Percentiles rank a stretch among this genome's conserved stretches.
Evolutionary conservation across 1,140 invertebrate species (phyloP).

Genomic region (Papilio polytes): DNA sequence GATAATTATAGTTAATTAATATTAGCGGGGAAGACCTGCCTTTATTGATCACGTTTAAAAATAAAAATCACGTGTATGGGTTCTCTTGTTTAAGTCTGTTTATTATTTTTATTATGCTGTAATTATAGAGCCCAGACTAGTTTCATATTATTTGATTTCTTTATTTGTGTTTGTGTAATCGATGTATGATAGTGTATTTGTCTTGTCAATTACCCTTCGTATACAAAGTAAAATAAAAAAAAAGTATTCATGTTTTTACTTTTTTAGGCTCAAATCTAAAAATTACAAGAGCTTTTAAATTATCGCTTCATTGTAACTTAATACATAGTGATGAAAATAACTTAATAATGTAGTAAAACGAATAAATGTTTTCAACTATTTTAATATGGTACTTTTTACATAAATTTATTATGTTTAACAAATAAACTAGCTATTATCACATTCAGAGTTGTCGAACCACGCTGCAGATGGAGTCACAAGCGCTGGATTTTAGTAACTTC

Average conservation of each 20-base stretch:
- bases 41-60: conserved; percentile 13
- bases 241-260: neutral
- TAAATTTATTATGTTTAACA: conserved; percentile 42
- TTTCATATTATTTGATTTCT: neutral
- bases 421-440: conserved; percentile 57
- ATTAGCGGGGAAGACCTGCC: neutral
- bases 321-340: no score
- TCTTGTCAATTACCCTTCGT: neutral
- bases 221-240: neutral
- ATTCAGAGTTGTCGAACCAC: conserved; percentile 44
- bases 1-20: neutral
- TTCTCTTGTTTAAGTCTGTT: neutral
- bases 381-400: conserved; percentile 38
- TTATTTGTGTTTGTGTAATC: neutral
- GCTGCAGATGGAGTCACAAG: neutral
- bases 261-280: no score
- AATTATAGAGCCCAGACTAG: neutral
- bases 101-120: neutral
- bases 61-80: neutral
- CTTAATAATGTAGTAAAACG: neutral
- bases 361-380: conserved; percentile 30
- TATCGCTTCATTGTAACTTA: neutral
- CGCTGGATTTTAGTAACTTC: conserved; percentile 17
- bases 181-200: neutral
- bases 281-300: neutral